Conservation (phyloP, 2,797 vertebrate genomes). For the Amniataba percoides region DNA sequence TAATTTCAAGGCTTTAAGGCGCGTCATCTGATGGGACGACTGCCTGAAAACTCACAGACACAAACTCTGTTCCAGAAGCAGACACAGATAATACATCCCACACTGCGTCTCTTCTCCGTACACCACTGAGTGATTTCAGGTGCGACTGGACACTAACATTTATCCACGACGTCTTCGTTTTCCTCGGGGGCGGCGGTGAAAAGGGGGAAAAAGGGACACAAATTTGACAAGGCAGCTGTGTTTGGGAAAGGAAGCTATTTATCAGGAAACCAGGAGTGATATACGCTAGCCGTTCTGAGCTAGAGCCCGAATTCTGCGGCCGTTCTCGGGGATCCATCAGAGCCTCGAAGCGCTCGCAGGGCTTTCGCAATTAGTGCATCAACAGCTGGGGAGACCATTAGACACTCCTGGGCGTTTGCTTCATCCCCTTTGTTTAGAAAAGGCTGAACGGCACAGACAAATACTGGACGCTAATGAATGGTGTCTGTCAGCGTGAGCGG, state of each 20-base stretch:
- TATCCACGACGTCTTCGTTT: constrained; percentile 63
- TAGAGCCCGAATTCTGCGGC: constrained; percentile 48
- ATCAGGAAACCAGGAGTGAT: constrained; percentile 80
- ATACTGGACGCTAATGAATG: constrained; percentile 68
- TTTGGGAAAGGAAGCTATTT: constrained; percentile 86
- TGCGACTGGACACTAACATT: constrained; percentile 68
- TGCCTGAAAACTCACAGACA: constrained; percentile 46
- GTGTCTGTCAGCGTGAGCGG: constrained; percentile 66
- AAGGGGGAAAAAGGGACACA: background rate
- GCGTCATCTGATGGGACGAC: constrained; percentile 43
- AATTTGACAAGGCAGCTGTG: constrained; percentile 84
- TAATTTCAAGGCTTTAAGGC: constrained; percentile 20
- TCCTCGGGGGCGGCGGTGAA: constrained; percentile 10
- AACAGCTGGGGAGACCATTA: constrained; percentile 84
- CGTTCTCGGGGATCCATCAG: constrained; percentile 72
- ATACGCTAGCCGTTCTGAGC: constrained; percentile 72
- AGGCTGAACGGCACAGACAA: constrained; percentile 54
- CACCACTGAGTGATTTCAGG: constrained; percentile 65
- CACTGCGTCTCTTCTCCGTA: constrained; percentile 38
- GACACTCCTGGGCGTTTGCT: constrained; percentile 69
- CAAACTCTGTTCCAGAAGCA: constrained; percentile 31
- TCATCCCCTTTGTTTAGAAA: constrained; percentile 69
- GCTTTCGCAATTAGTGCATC: constrained; percentile 78
- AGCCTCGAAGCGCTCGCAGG: constrained; percentile 52
- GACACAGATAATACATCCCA: constrained; percentile 61